Conservation (phyloP, 92 coral and sea anemone species). For the Galaxea fascicularis region DNA sequence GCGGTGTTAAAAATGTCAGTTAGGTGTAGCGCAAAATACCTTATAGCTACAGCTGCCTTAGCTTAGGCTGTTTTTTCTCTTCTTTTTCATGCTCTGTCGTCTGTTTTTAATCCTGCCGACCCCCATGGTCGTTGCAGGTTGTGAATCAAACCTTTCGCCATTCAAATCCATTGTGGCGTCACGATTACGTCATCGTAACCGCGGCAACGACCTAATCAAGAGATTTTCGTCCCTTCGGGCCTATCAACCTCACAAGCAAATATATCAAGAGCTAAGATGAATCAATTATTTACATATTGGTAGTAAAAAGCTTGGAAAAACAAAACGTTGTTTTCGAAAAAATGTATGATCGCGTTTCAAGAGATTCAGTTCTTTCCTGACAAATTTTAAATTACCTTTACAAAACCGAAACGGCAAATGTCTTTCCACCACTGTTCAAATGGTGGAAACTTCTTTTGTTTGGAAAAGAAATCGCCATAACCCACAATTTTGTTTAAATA, state of each 20-base stretch:
- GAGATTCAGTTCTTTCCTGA: neutral
- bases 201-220: conserved; percentile 58
- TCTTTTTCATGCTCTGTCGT: conserved; percentile 30
- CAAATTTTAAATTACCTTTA: neutral
- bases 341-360: conserved; percentile 13
- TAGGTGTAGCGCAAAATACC: conserved; percentile 22
- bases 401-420: neutral
- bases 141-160: conserved; percentile 81
- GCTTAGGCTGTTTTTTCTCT: conserved; percentile 14
- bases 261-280: conserved; percentile 35
- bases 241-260: conserved; percentile 14
- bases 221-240: conserved; percentile 40
- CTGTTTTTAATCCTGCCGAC: conserved; percentile 52
- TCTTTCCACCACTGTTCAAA: neutral
- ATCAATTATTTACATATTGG: conserved; percentile 68
- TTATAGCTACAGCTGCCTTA: conserved; percentile 7
- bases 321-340: conserved; percentile 29
- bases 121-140: conserved; percentile 65
- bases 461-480: neutral
- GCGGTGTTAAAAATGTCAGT: neutral
- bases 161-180: conserved; percentile 86
- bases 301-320: conserved; percentile 39
- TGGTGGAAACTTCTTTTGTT: neutral
- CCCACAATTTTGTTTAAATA: conserved; percentile 32
- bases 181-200: conserved; percentile 85